A percentile compares a stretch with the other conserved stretches of the same genome.
These are phyloP conservation scores for Mystacornis crossleyi DNA, from an alignment of 2,113 vertebrate species.

Conservation along the genomic window DNA sequence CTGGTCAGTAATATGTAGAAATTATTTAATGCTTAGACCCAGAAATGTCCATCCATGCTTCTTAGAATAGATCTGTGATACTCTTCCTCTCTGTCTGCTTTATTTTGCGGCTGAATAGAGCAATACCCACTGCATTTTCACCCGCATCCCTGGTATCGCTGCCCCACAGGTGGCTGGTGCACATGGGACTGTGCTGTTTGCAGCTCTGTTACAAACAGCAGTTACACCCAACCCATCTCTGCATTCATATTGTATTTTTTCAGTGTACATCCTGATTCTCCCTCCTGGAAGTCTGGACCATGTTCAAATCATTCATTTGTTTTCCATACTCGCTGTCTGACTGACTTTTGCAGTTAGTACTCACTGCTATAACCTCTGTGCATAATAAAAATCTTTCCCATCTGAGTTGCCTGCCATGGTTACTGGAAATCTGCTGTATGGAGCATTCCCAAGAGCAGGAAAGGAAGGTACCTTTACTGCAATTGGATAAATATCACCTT, in stretches of 20 bases:
- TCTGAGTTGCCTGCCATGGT: constrained; percentile 51
- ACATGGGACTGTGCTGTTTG: neutral
- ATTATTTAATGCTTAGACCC: neutral
- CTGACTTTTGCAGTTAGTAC: constrained; percentile 27
- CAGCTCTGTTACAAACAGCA: neutral
- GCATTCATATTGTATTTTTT: neutral
- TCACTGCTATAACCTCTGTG: constrained; percentile 20
- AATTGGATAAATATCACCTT: constrained; percentile 11
- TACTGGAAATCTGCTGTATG: constrained; percentile 53
- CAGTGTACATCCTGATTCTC: neutral
- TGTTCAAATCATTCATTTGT: neutral
- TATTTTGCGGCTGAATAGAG: neutral
- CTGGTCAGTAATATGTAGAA: neutral
- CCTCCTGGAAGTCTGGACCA: neutral
- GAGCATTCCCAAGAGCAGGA: constrained; percentile 37
- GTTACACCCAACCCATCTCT: neutral
- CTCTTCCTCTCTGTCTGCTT: neutral
- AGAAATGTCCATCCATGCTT: neutral
- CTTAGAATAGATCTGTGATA: neutral
- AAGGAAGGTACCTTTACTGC: neutral
- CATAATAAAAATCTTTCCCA: constrained; percentile 64
- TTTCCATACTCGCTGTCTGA: constrained; percentile 32
- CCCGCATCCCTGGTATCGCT: neutral
- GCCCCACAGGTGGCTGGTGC: neutral
- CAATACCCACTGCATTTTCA: neutral